These are phyloP conservation scores for Gryllus longicercus DNA, from an alignment of 2,888 invertebrate genomes.

Conservation along the genomic window DNA sequence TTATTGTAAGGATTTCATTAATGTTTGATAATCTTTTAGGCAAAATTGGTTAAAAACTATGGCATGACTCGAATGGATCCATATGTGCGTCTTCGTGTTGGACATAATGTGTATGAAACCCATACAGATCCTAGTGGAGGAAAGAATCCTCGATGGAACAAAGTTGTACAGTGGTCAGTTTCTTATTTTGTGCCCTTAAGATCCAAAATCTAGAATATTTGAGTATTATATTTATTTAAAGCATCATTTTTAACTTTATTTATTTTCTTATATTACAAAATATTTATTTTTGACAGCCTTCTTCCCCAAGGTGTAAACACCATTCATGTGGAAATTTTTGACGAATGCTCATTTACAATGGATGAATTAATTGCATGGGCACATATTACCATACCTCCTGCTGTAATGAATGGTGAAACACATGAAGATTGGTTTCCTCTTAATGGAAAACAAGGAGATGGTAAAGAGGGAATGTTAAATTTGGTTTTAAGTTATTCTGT, in stretches of 20 bases:
- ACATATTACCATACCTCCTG: conserved; percentile 79
- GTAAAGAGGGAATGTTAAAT: conserved; percentile 89
- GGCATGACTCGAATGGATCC: conserved; percentile 95
- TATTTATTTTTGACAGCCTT: conserved; percentile 54
- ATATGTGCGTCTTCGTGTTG: conserved; percentile 86
- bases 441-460: conserved; percentile 92
- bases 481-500: conserved; percentile 73
- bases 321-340: conserved; percentile 90
- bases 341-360: conserved; percentile 94
- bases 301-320: conserved; percentile 85
- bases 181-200: conserved; percentile 18
- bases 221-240: too few species aligned
- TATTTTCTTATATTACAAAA: too few species aligned
- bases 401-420: conserved; percentile 81
- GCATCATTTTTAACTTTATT: too few species aligned
- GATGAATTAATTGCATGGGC: conserved; percentile 96
- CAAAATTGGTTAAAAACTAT: conserved; percentile 90
- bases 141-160: conserved; percentile 94
- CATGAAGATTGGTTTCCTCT: conserved; percentile 94
- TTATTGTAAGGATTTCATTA: background rate
- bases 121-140: conserved; percentile 93
- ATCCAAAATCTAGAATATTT: too few species aligned
- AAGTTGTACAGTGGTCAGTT: conserved; percentile 82
- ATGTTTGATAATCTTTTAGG: conserved; percentile 49
- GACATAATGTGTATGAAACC: conserved; percentile 93